Evolutionary conservation across 2,797 vertebrate species (phyloP), one percentile per base, ranked within the genome.

Genomic region (Rhincodon typus): DNA sequence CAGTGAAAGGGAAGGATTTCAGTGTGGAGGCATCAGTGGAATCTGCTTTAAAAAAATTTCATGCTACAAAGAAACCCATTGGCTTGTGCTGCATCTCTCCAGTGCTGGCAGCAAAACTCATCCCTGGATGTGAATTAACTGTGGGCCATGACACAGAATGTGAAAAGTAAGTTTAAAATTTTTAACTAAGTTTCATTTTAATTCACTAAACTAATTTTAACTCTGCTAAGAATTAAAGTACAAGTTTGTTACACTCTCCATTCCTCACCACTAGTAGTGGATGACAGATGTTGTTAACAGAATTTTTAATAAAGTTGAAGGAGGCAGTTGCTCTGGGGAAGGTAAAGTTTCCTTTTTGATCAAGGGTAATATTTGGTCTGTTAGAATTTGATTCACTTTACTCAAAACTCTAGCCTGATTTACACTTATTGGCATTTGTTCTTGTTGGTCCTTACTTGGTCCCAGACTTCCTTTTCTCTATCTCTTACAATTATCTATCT

Each of bases 61-160:
- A 97, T 0, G 53, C 96, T 19, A 96, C 97, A 96, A 96, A 96
- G 87, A 97, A 97, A 86, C 97, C 97, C 96, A 97, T 97, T 0
- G 97, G 97, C 42, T 95, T 97, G 4, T 97, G 97, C 96, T 97
- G 97, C 96, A 97, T 97, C 53, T 96, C 97, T 27, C 97, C 97
- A 0, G 97, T 97, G 96, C 96, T 97, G 96, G 97, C 97, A 69
- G 97, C 97, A 96, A 97, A 97, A 67, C 77, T 97, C 96, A 96
- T 97, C 91, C 97, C 97, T 0, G 97, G 97, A 0, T 97, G 97
- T 0, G 97, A 97, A 96, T 94, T 97, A 84, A 97, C 97, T 0
- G 97, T 97, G 46, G 97, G 97, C 0, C 96, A 96, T 0, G 97
- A 97, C 96, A 97, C 96, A 0, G 97, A 97, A 96, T 97, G 97